Percentiles rank a stretch among this genome's conserved stretches.
These are phyloP conservation scores for Ictalurus furcatus DNA, from an alignment of 2,113 vertebrate genomes.

Conservation along the genomic window DNA sequence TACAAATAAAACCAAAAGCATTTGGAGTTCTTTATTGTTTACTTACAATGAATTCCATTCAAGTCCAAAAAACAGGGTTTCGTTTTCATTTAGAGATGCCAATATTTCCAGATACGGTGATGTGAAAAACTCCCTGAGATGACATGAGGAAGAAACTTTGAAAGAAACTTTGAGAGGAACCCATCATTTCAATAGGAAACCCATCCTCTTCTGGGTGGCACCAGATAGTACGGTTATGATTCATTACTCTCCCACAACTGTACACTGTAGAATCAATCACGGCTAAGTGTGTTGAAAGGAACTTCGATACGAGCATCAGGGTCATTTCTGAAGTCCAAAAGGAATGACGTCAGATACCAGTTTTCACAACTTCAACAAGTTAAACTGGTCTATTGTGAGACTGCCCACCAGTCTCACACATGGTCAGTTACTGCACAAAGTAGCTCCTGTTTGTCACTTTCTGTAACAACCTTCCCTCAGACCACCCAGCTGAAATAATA, in stretches of 20 bases:
- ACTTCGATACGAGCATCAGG: not conserved
- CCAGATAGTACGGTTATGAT: no score
- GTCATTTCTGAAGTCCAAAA: not conserved
- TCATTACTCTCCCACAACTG: not conserved
- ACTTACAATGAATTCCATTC: not conserved
- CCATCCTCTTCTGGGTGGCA: no score
- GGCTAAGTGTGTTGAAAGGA: not conserved
- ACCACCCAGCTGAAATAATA: conserved; percentile 45
- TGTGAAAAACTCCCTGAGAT: no score
- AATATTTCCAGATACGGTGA: no score
- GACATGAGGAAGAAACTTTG: no score
- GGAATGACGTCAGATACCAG: not conserved
- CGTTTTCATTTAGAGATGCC: no score
- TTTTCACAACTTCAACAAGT: not conserved
- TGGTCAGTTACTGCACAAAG: conserved; percentile 2
- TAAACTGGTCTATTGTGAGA: not conserved
- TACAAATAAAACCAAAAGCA: not conserved
- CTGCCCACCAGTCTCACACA: not conserved
- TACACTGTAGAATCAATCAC: not conserved
- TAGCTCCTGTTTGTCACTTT: conserved; percentile 32
- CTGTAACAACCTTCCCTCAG: conserved; percentile 25
- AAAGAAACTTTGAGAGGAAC: no score
- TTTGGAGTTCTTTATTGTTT: not conserved
- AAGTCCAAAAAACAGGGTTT: not conserved
- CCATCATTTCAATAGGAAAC: no score